Conservation (phyloP, 92 coral and sea anemone genomes). For the Epizoanthus stellaris region DNA sequence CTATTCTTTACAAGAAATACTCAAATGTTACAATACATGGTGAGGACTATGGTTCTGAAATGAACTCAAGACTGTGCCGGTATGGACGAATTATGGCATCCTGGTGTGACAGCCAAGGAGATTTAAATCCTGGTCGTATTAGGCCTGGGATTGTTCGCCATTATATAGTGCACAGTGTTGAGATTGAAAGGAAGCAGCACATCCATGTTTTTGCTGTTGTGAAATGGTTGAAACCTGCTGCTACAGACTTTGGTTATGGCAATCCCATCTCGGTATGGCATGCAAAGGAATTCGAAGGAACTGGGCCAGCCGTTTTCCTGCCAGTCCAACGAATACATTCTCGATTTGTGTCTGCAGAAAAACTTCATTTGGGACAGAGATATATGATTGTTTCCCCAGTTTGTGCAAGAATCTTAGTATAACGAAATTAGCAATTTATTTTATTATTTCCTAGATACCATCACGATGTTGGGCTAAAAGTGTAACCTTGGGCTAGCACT, state of each 20-base stretch:
- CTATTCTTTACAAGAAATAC: slow-evolving; percentile 40
- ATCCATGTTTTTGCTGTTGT: slow-evolving; percentile 73
- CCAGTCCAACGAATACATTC: slow-evolving; percentile 64
- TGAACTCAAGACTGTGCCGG: slow-evolving; percentile 31
- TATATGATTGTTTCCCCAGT: too few relatives aligned
- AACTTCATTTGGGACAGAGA: background rate
- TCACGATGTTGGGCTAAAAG: too few relatives aligned
- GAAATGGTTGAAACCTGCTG: slow-evolving; percentile 57
- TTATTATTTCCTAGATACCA: too few relatives aligned
- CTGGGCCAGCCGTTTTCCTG: slow-evolving; percentile 62
- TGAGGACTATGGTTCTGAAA: slow-evolving; percentile 47
- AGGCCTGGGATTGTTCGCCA: slow-evolving; percentile 54
- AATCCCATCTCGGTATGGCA: slow-evolving; percentile 56
- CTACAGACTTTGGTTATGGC: slow-evolving; percentile 50
- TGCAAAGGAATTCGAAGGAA: slow-evolving; percentile 49
- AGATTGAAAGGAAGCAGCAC: slow-evolving; percentile 27
- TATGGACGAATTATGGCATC: slow-evolving; percentile 55
- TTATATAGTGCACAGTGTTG: slow-evolving; percentile 52
- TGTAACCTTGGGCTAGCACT: too few relatives aligned
- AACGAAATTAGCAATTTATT: too few relatives aligned
- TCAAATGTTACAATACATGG: slow-evolving; percentile 7
- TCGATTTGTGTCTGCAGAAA: slow-evolving; percentile 38
- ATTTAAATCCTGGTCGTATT: slow-evolving; percentile 19
- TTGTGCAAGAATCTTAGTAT: too few relatives aligned
- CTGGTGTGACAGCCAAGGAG: slow-evolving; percentile 59